Conservation (phyloP, 2,113 vertebrate species). For the Chinchilla lanigera region DNA sequence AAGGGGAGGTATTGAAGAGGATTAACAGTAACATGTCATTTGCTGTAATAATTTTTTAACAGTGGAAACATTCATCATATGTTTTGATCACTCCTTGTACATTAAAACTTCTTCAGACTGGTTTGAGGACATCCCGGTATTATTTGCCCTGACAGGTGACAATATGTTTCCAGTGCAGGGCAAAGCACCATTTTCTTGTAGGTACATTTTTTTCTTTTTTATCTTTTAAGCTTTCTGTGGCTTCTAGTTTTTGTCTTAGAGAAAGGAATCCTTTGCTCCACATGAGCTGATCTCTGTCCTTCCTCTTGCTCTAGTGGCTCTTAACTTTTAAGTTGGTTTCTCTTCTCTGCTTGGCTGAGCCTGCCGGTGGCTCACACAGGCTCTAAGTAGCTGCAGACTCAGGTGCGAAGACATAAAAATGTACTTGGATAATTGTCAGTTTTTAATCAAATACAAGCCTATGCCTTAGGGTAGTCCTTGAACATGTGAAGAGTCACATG, state of each 20-base stretch:
- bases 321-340: constrained; percentile 54
- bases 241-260: neutral
- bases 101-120: neutral
- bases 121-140: neutral
- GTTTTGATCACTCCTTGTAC: neutral
- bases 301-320: neutral
- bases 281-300: neutral
- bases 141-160: neutral
- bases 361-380: neutral
- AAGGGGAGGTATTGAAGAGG: neutral
- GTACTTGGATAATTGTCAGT: neutral
- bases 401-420: neutral
- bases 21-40: neutral
- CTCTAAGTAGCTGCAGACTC: neutral
- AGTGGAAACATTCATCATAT: neutral
- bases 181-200: neutral
- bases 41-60: neutral
- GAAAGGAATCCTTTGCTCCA: neutral
- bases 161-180: neutral
- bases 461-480: neutral
- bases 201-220: neutral
- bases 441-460: neutral
- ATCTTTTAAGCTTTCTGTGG: neutral
- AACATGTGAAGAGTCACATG: neutral
- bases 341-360: constrained; percentile 28